A percentile compares a stretch with the other conserved stretches of the same genome.
Evolutionary conservation across 2,113 vertebrate genomes (phyloP).

Genomic region (Brachionichthys hirsutus): DNA sequence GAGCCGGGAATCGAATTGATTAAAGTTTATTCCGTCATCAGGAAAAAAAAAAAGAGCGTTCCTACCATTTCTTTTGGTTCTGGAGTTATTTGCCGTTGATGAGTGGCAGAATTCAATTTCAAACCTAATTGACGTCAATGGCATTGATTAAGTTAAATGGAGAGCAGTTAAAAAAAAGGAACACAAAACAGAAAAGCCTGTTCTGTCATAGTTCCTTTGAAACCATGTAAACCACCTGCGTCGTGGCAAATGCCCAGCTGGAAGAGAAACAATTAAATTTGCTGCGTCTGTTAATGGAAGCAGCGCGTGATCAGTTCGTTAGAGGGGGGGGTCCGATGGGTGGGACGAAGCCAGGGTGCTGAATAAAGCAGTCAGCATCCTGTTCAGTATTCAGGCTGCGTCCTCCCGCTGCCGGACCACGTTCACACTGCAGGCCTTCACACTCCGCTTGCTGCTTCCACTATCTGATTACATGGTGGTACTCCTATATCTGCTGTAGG

Average conservation of each 20-base stretch:
- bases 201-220: slow-evolving; percentile 6
- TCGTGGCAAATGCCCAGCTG: slow-evolving; percentile 14
- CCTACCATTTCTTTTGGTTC: too few species aligned
- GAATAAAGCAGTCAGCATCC: slow-evolving; percentile 20
- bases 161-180: background rate
- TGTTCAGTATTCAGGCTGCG: slow-evolving; percentile 33
- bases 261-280: background rate
- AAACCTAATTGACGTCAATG: too few species aligned
- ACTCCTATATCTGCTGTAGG: slow-evolving; percentile 10
- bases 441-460: slow-evolving; percentile 13
- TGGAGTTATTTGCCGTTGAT: too few species aligned
- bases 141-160: background rate
- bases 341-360: slow-evolving; percentile 25
- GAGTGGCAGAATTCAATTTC: too few species aligned
- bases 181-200: background rate
- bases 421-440: slow-evolving; percentile 33
- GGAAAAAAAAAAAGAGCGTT: too few species aligned
- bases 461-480: slow-evolving; percentile 16
- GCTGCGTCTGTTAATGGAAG: slow-evolving; percentile 4
- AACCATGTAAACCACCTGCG: background rate
- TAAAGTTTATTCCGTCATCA: too few species aligned
- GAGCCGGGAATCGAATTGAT: too few species aligned
- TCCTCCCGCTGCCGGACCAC: slow-evolving; percentile 8
- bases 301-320: slow-evolving; percentile 33
- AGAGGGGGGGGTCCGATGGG: slow-evolving; percentile 8